These are phyloP conservation scores for Geotria australis DNA, from an alignment of 2,797 vertebrate genomes.

Conservation along the genomic window DNA sequence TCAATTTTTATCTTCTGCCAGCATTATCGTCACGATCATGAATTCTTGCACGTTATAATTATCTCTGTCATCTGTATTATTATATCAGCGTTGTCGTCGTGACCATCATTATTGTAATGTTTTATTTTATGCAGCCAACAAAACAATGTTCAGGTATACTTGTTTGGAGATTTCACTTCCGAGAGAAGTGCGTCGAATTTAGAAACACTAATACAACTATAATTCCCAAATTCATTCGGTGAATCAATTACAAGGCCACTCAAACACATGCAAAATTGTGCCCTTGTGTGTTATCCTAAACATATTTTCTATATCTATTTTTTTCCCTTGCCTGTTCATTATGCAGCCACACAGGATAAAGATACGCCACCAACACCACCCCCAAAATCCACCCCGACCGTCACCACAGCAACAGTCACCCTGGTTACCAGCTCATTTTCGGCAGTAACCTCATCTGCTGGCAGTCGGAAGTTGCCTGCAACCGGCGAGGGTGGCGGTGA, in stretches of 20 bases:
- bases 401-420: conserved; percentile 47
- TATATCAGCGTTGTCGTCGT: not conserved
- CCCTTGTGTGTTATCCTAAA: not conserved
- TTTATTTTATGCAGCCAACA: conserved; percentile 2
- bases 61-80: no score
- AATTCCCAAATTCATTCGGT: not conserved
- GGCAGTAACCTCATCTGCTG: no score
- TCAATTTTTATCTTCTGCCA: not conserved
- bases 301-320: not conserved
- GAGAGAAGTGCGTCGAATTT: no score
- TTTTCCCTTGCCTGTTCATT: no score
- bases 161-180: no score
- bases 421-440: conserved; percentile 36
- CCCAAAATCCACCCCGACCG: conserved; percentile 21
- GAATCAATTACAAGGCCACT: no score
- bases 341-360: conserved; percentile 47
- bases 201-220: not conserved
- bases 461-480: no score
- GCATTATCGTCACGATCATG: not conserved
- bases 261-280: no score
- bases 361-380: conserved; percentile 11
- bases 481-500: no score
- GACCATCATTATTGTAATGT: conserved; percentile 1
- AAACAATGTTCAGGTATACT: no score
- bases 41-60: not conserved